These are phyloP conservation scores for Heloderma charlesbogerti DNA, from an alignment of 2,113 vertebrate species.

Conservation along the genomic window DNA sequence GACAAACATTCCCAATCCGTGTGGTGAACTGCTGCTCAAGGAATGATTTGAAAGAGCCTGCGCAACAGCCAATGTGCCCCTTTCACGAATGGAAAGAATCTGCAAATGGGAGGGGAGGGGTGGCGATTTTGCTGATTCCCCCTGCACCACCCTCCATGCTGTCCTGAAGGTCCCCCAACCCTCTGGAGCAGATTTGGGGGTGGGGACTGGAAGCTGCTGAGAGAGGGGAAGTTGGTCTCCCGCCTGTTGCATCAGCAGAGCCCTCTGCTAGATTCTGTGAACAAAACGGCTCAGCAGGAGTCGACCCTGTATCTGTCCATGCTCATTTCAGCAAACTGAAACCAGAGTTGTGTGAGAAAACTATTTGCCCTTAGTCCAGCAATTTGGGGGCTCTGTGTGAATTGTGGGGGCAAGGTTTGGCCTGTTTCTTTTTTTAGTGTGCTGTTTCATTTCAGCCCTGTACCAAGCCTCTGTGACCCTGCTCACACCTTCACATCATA, in stretches of 20 bases:
- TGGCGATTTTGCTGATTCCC: neutral
- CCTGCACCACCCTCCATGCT: no score
- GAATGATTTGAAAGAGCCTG: neutral
- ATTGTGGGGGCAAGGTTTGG: neutral
- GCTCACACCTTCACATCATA: neutral
- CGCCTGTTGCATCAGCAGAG: neutral
- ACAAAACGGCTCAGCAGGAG: neutral
- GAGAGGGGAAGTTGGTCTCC: no score
- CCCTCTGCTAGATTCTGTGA: neutral
- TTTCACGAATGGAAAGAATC: neutral
- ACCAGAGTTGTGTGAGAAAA: neutral
- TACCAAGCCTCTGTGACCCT: neutral
- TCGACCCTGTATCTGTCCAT: neutral
- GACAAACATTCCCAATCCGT: neutral
- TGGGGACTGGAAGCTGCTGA: no score
- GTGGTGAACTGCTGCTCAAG: neutral
- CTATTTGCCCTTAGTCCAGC: neutral
- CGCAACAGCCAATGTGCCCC: neutral
- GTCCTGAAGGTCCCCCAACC: neutral
- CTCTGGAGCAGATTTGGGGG: neutral
- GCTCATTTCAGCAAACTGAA: neutral
- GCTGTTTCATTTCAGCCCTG: neutral
- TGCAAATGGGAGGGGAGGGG: neutral
- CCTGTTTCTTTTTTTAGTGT: neutral
- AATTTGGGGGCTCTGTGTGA: neutral